Conservation (phyloP, 35 echinoderm and acorn worm genomes). For the Heliocidaris tuberculata region DNA sequence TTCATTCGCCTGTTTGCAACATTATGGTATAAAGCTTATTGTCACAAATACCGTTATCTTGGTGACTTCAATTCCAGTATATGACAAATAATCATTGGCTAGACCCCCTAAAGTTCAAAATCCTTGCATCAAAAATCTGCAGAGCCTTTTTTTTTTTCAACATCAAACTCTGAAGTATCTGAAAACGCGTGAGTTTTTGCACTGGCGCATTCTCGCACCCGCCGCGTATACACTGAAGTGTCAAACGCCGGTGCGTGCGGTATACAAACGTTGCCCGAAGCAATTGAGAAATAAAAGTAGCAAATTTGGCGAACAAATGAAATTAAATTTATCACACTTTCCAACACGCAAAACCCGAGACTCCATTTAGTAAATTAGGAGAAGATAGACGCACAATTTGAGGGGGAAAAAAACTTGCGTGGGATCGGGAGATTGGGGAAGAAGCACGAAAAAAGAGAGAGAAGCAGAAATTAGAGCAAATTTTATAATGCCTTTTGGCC, state of each 20-base stretch:
- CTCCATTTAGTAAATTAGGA: constrained; percentile 43
- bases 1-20: too few species aligned
- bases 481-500: constrained; percentile 29
- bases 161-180: background rate
- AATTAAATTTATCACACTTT: constrained; percentile 46
- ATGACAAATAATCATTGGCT: too few species aligned
- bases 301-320: constrained; percentile 42
- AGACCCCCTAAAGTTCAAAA: background rate
- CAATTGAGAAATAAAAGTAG: constrained; percentile 16
- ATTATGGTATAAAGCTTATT: too few species aligned
- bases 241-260: background rate
- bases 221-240: background rate
- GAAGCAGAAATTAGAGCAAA: background rate
- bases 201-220: background rate
- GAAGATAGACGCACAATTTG: constrained; percentile 8
- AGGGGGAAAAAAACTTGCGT: background rate
- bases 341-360: background rate
- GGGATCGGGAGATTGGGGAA: background rate
- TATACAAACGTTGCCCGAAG: constrained; percentile 2
- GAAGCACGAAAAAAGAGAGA: background rate
- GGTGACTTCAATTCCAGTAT: too few species aligned
- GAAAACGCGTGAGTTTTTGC: background rate
- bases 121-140: background rate
- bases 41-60: too few species aligned
- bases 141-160: background rate